These are phyloP conservation scores for Falco concolor DNA, from an alignment of 2,797 vertebrate genomes.

Conservation along the genomic window DNA sequence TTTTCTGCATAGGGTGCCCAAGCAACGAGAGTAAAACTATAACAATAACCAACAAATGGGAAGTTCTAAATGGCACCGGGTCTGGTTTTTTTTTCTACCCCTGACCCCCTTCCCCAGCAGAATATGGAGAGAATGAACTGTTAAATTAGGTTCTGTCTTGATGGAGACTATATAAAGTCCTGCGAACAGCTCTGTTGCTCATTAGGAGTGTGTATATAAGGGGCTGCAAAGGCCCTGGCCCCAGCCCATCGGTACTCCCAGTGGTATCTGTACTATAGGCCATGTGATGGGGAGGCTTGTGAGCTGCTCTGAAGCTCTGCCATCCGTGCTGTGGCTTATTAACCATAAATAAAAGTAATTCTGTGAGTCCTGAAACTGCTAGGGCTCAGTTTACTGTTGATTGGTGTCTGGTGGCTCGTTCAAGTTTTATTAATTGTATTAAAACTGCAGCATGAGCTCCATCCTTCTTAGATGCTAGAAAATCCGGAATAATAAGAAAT, in stretches of 20 bases:
- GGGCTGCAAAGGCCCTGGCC: constrained; percentile 11
- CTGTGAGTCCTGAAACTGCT: not conserved
- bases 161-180: not conserved
- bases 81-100: not conserved
- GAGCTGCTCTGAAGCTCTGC: constrained; percentile 44
- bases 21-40: not conserved
- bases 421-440: constrained; percentile 52
- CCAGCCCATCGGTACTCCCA: not conserved
- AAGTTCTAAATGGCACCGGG: not conserved
- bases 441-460: not conserved
- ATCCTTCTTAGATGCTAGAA: not conserved
- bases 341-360: constrained; percentile 20
- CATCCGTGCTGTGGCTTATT: constrained; percentile 23
- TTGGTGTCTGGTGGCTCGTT: constrained; percentile 35
- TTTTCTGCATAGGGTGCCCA: not conserved
- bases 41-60: not conserved
- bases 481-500: not conserved
- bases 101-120: not conserved
- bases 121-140: not conserved
- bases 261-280: not conserved
- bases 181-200: not conserved
- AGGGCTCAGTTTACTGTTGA: constrained; percentile 9
- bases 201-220: not conserved
- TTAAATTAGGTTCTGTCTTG: not conserved
- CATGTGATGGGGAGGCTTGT: not conserved